Evolutionary conservation across 2,888 invertebrate species (phyloP).

Genomic region (Tenthredo scrophulariae): DNA sequence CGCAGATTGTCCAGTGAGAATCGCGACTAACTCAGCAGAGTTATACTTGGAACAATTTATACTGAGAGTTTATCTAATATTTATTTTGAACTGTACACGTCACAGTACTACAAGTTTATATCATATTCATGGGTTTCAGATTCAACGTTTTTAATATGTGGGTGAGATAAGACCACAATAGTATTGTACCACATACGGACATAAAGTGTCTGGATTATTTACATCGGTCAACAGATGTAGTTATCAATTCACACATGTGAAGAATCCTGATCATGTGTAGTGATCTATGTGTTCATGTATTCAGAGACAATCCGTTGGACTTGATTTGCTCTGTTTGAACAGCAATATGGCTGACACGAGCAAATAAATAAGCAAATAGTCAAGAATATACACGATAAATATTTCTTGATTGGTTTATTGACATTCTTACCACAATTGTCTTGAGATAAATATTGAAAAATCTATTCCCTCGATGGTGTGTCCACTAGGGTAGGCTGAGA

Average conservation of each 20-base stretch:
- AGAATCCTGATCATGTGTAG: neutral
- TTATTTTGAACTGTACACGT: neutral
- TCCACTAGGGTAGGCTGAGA: neutral
- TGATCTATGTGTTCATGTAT: neutral
- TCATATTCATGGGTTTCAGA: neutral
- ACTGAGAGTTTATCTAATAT: neutral
- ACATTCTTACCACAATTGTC: neutral
- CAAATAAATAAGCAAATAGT: neutral
- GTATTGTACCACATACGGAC: neutral
- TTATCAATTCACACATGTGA: neutral
- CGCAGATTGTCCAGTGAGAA: neutral
- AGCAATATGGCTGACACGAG: conserved; percentile 17
- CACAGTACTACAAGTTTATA: neutral
- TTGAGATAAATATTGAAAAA: neutral
- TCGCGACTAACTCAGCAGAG: neutral
- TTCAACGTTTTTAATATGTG: neutral
- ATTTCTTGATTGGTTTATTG: neutral
- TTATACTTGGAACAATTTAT: neutral
- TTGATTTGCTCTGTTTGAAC: conserved; percentile 11
- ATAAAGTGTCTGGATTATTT: neutral
- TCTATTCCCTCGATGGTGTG: neutral
- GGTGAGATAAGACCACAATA: neutral
- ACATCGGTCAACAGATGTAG: neutral
- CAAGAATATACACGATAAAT: neutral
- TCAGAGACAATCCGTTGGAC: neutral